Evolutionary conservation across 2,113 vertebrate species (phyloP), one percentile per base, ranked within the genome.

Genomic region (Cygnus buccinator): DNA sequence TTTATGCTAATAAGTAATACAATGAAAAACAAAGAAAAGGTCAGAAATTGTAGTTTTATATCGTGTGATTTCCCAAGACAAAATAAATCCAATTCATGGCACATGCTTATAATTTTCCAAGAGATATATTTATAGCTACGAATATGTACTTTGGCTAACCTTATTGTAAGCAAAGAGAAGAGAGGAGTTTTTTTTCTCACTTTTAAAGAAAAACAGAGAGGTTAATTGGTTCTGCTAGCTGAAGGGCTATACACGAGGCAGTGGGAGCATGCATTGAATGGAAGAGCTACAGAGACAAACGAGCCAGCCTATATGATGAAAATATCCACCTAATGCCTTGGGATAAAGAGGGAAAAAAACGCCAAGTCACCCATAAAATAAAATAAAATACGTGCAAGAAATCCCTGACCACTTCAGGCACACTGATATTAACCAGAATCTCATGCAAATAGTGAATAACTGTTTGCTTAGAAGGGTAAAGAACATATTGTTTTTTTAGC

Each of bases 181-280:
- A 52, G 28, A 68, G 17, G 37, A 89, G 62, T 5, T 3, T 0
- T 67, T n/a, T 82, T 33, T 14, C 80, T 50, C 18, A 88, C 89
- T 95, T 95, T 94, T 94, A 92, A 88, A 95, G 73, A 84, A 96
- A 63, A 93, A 93, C 91, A 94, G 83, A 63, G 79, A 95, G 91
- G 95, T 96, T 97, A 98, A 98, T 98, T 98, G 91, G 68, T 86
- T 97, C 95, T 87, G 44, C 85, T 95, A 92, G 91, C 67, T 90
- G 89, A 92, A 93, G 87, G 95, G 95, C 85, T 90, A 57, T 52
- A 44, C 17, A 77, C 78, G 89, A 97, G 76, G 46, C 73, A 79
- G 57, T 6, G 1, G 81, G 55, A 94, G 48, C 61, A 75, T 13
- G 46, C 86, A 92, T 18, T 93, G 91, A 97, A 87, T 59, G 35